These are phyloP conservation scores for Ahaetulla prasina DNA, from an alignment of 2,113 vertebrate genomes.

Conservation along the genomic window DNA sequence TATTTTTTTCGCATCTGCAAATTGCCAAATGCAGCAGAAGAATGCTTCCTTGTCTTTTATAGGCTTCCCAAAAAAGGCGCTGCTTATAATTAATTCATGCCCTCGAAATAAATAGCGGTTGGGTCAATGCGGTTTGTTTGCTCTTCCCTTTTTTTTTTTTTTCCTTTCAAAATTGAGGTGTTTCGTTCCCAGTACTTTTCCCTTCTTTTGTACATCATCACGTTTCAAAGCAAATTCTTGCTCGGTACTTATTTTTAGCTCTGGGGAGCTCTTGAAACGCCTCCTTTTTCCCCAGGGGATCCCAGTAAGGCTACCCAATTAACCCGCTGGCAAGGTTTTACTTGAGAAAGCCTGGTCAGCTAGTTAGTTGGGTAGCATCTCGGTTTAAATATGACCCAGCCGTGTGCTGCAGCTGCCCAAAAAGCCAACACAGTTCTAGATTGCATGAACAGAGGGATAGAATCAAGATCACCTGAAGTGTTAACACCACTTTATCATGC, in stretches of 20 bases:
- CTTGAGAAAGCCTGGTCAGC: slow-evolving; percentile 28
- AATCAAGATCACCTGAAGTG: no score
- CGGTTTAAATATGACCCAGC: accelerated
- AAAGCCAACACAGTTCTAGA: no score
- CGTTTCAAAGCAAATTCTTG: slow-evolving; percentile 57
- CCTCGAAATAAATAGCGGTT: slow-evolving; percentile 57
- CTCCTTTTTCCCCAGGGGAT: slow-evolving; percentile 39
- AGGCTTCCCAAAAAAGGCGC: slow-evolving; percentile 33
- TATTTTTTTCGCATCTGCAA: slow-evolving; percentile 12
- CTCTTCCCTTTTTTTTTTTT: slow-evolving; percentile 7
- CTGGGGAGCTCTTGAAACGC: slow-evolving; percentile 43
- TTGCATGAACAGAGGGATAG: no score
- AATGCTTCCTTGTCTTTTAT: slow-evolving; percentile 40
- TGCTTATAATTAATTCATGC: slow-evolving; percentile 55
- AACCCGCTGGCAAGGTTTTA: no score
- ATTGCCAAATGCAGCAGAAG: slow-evolving; percentile 35
- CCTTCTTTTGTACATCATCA: slow-evolving; percentile 58
- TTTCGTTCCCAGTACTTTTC: slow-evolving; percentile 46
- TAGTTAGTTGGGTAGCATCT: slow-evolving; percentile 25
- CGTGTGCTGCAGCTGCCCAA: no score
- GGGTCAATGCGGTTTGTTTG: slow-evolving; percentile 49
- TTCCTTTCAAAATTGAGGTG: slow-evolving; percentile 54
- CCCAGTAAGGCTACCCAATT: slow-evolving; percentile 15
- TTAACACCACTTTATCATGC: no score
- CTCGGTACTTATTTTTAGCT: slow-evolving; percentile 43